Evolutionary conservation across 2,797 vertebrate species (phyloP).

Genomic region (Austrolebias charrua): DNA sequence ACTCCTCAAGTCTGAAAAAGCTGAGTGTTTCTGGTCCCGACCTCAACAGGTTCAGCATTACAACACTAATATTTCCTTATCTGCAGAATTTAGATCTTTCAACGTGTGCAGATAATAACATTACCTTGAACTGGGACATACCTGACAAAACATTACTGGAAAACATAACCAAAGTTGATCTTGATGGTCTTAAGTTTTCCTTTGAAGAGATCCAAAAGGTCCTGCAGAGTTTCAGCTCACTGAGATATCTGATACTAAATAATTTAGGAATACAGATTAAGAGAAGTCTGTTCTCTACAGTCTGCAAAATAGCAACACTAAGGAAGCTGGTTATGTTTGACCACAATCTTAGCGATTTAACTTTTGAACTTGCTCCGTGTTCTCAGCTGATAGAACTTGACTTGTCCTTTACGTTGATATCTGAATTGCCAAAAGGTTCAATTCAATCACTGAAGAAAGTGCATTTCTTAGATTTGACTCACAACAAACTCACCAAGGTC

Average conservation of each 20-base stretch:
- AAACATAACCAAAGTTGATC: neutral
- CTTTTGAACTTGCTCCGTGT: slow-evolving; percentile 7
- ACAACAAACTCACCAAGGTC: slow-evolving; percentile 1
- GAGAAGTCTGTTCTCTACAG: slow-evolving; percentile 2
- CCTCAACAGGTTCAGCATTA: slow-evolving; percentile 25
- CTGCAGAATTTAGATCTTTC: slow-evolving; percentile 4
- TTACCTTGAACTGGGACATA: slow-evolving; percentile 6
- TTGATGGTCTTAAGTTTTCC: fast-evolving
- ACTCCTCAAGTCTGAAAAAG: neutral
- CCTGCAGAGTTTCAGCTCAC: slow-evolving; percentile 9
- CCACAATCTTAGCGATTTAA: neutral
- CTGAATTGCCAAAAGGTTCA: neutral
- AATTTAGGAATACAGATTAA: neutral
- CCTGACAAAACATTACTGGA: slow-evolving; percentile 7
- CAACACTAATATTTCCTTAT: slow-evolving; percentile 24
- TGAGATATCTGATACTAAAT: slow-evolving; percentile 12
- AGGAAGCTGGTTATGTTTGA: neutral
- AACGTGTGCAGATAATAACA: fast-evolving
- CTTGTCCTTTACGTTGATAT: fast-evolving
- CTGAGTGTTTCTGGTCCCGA: neutral
- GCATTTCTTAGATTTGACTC: neutral
- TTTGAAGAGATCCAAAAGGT: neutral
- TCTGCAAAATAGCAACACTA: slow-evolving; percentile 27
- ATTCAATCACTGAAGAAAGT: slow-evolving; percentile 13
- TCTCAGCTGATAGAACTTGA: slow-evolving; percentile 14